Evolutionary conservation across 2,113 vertebrate species (phyloP).

Genomic region (Cyanoderma ruficeps): DNA sequence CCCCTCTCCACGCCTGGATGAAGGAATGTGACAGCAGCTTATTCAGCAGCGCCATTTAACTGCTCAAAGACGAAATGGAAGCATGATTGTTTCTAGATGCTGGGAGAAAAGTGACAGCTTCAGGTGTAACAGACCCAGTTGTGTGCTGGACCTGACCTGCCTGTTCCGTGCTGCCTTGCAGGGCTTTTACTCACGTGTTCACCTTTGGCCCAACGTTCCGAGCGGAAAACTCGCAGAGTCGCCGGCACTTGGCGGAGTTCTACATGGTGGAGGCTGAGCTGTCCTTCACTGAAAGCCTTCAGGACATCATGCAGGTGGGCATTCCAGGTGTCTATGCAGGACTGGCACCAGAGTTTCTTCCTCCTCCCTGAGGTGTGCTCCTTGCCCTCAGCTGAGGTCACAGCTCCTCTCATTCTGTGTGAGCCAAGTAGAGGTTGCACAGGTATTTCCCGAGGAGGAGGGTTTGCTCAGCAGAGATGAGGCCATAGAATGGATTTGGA

Average conservation of each 20-base stretch:
- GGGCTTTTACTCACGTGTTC: slow-evolving; percentile 90
- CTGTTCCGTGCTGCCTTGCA: slow-evolving; percentile 61
- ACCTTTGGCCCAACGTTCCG: slow-evolving; percentile 94
- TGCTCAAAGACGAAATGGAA: neutral
- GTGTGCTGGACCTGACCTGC: neutral
- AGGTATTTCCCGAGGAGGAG: neutral
- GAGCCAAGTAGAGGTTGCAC: neutral
- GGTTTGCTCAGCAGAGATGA: neutral
- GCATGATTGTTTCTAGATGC: neutral
- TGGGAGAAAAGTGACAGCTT: neutral
- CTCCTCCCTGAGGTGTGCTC: neutral
- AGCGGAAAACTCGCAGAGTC: slow-evolving; percentile 93
- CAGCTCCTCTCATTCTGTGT: neutral
- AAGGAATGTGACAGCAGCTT: neutral
- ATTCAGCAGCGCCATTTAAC: neutral
- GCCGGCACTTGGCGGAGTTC: slow-evolving; percentile 94
- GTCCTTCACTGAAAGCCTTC: slow-evolving; percentile 86
- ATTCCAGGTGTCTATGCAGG: neutral
- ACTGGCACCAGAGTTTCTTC: neutral
- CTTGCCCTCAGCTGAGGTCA: neutral
- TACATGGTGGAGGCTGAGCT: slow-evolving; percentile 98
- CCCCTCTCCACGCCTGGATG: neutral
- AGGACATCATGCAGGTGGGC: slow-evolving; percentile 88
- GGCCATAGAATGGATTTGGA: neutral
- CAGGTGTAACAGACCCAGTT: neutral